These are phyloP conservation scores for Rhingia rostrata DNA, from an alignment of 2,888 invertebrate genomes.

Conservation along the genomic window DNA sequence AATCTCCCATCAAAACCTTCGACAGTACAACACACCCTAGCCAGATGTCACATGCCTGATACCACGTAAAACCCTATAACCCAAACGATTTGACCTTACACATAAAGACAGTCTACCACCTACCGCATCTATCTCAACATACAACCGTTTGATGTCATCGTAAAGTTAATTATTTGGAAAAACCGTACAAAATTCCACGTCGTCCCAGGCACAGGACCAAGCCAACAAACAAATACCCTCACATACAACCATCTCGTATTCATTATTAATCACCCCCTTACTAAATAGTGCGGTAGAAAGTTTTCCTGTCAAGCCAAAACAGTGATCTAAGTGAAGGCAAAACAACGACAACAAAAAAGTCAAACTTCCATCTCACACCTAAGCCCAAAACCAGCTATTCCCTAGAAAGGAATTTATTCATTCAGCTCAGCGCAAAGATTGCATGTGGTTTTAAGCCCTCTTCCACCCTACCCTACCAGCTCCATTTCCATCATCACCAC, in stretches of 20 bases:
- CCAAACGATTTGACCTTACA: constrained; percentile 23
- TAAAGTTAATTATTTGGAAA: constrained; percentile 72
- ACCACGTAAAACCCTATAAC: constrained; percentile 3
- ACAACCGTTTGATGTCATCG: constrained; percentile 61
- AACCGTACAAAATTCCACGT: constrained; percentile 45
- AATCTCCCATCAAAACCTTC: neutral
- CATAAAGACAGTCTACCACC: constrained; percentile 34
- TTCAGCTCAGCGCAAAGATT: constrained; percentile 66
- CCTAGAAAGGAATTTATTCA: constrained; percentile 54
- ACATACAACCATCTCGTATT: constrained; percentile 1
- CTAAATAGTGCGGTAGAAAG: constrained; percentile 69
- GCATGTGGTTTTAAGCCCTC: constrained; percentile 55
- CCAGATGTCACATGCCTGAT: constrained; percentile 26
- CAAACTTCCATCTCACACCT: constrained; percentile 11
- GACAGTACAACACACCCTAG: neutral
- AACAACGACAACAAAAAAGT: constrained; percentile 11
- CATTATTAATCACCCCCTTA: constrained; percentile 63
- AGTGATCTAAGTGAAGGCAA: constrained; percentile 34
- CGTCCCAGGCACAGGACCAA: constrained; percentile 7
- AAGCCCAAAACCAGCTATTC: neutral
- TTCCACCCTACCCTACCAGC: neutral
- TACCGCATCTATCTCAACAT: constrained; percentile 7
- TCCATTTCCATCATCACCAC: constrained; percentile 6
- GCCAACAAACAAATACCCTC: neutral
- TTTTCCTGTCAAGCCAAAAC: constrained; percentile 67